phyloP scores from a whole-genome alignment of 2,888 invertebrate species.

The Strigamia transsilvanica region DNA sequence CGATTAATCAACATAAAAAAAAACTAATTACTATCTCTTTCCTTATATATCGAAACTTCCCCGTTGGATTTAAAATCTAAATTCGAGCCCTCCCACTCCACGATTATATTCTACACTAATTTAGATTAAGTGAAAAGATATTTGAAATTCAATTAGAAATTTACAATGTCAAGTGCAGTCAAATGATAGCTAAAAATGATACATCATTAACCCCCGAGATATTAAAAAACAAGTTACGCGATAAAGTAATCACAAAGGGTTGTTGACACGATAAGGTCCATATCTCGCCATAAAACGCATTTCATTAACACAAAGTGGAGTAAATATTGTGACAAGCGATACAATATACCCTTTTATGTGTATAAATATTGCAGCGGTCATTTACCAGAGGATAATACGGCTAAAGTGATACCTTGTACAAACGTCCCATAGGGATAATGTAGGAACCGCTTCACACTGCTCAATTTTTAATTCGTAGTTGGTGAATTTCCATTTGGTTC shows the following conservation, averaged over 20 bases:
- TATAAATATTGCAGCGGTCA: constrained; percentile 4
- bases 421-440: too few species aligned
- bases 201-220: not conserved
- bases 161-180: constrained; percentile 3
- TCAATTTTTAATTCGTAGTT: too few species aligned
- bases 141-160: constrained; percentile 12
- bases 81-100: not conserved
- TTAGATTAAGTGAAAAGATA: not conserved
- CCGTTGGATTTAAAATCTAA: not conserved
- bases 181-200: constrained; percentile 22
- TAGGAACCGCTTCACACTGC: too few species aligned
- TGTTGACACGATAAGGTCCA: constrained; percentile 4
- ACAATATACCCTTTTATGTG: not conserved
- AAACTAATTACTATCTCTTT: not conserved
- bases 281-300: constrained; percentile 5
- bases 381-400: not conserved
- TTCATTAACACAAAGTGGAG: not conserved
- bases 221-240: not conserved
- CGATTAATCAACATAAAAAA: not conserved
- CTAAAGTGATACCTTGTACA: not conserved
- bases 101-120: not conserved
- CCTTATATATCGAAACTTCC: not conserved
- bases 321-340: not conserved
- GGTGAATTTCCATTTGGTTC: too few species aligned
- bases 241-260: constrained; percentile 35